A percentile compares a stretch with the other conserved stretches of the same genome.
Evolutionary conservation across 2,888 invertebrate species (phyloP).

Genomic region (Buathra laborator): DNA sequence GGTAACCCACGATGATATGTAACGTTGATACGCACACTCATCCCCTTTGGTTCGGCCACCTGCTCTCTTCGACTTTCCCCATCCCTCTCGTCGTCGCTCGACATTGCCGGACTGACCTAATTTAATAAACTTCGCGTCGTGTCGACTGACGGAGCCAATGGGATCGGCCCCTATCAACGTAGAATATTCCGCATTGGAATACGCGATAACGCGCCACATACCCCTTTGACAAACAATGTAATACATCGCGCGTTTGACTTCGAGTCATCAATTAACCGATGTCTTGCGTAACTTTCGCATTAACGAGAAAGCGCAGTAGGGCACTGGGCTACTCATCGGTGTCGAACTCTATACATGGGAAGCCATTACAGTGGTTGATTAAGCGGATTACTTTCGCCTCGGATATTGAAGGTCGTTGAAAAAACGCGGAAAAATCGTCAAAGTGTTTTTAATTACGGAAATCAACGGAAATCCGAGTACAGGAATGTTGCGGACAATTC

Average conservation of each 20-base stretch:
- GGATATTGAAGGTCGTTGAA: conserved; percentile 7
- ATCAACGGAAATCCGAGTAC: neutral
- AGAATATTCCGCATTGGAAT: neutral
- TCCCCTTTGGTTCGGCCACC: conserved; percentile 22
- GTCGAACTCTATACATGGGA: neutral
- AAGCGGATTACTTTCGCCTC: neutral
- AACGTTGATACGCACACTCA: conserved; percentile 11
- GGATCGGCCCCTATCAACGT: neutral
- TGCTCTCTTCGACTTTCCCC: conserved; percentile 33
- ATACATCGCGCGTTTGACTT: neutral
- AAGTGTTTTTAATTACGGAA: neutral
- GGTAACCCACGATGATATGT: conserved; percentile 16
- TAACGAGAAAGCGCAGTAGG: neutral
- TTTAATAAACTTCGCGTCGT: conserved; percentile 43
- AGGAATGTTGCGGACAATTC: neutral
- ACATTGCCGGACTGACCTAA: conserved; percentile 50
- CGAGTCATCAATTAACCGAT: neutral
- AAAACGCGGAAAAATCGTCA: conserved; percentile 8
- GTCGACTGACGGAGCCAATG: conserved; percentile 31
- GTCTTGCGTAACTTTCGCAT: neutral
- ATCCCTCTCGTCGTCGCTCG: conserved; percentile 9
- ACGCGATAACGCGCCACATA: neutral
- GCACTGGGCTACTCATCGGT: neutral
- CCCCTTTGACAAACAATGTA: neutral
- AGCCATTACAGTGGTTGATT: conserved; percentile 13